phyloP scores from a whole-genome alignment of 2,797 vertebrate species.

The Phrynocephalus forsythii region DNA sequence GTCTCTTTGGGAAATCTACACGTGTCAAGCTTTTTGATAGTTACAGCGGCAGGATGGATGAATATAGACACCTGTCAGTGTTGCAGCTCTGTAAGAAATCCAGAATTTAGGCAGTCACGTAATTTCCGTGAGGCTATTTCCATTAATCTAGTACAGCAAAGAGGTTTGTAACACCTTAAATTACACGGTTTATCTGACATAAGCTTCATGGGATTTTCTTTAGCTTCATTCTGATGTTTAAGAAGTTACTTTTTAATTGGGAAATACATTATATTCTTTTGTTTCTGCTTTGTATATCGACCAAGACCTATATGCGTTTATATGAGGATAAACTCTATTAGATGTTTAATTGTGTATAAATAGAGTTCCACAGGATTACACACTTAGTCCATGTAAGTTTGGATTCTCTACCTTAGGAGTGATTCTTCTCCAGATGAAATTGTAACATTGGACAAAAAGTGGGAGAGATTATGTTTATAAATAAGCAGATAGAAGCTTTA shows the following conservation, averaged over 20 bases:
- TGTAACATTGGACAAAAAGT: background rate
- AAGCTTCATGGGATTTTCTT: too few species aligned
- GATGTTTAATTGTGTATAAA: background rate
- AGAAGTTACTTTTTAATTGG: background rate
- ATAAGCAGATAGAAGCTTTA: background rate
- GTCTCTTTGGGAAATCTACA: background rate
- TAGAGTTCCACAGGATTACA: background rate
- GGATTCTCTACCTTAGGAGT: background rate
- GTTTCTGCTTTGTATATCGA: too few species aligned
- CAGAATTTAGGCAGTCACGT: too few species aligned
- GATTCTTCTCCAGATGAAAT: background rate
- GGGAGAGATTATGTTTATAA: background rate
- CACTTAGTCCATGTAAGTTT: background rate
- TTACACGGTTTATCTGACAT: too few species aligned
- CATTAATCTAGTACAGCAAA: too few species aligned
- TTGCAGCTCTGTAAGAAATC: background rate
- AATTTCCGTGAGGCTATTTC: too few species aligned
- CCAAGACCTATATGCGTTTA: background rate
- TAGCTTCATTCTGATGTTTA: background rate
- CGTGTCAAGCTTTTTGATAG: background rate
- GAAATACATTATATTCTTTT: background rate
- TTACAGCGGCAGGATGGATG: background rate
- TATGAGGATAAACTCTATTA: background rate
- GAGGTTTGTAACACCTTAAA: too few species aligned
- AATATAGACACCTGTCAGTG: background rate